These are phyloP conservation scores for Esox lucius DNA, from an alignment of 2,797 vertebrate genomes.

Conservation along the genomic window DNA sequence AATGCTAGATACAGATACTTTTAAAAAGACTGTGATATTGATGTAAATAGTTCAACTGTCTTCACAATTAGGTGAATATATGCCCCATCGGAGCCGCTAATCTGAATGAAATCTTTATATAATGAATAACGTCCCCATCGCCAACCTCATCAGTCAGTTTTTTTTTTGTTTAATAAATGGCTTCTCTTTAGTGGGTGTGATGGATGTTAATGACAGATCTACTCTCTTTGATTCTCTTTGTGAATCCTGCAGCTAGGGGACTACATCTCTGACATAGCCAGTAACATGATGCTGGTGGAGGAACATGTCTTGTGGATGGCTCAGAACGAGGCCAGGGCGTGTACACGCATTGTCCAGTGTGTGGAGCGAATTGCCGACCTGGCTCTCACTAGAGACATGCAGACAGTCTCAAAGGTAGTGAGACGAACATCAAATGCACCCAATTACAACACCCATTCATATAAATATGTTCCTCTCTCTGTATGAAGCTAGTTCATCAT, in stretches of 20 bases:
- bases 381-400: constrained; percentile 72
- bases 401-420: constrained; percentile 83
- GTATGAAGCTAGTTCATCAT: neutral
- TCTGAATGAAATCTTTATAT: constrained; percentile 77
- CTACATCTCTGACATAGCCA: constrained; percentile 84
- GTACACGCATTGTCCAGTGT: constrained; percentile 86
- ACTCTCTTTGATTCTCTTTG: constrained; percentile 24
- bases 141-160: constrained; percentile 51
- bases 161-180: constrained; percentile 61
- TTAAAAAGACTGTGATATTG: constrained; percentile 63
- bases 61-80: constrained; percentile 63
- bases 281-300: constrained; percentile 89
- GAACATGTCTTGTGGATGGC: constrained; percentile 91
- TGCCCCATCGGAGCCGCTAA: constrained; percentile 57
- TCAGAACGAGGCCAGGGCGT: constrained; percentile 86
- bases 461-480: too few relatives aligned
- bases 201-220: constrained; percentile 48
- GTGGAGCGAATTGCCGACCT: constrained; percentile 84
- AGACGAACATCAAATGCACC: neutral
- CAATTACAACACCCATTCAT: neutral
- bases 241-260: constrained; percentile 73
- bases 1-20: constrained; percentile 36
- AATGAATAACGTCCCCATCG: constrained; percentile 68
- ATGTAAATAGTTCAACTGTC: constrained; percentile 65
- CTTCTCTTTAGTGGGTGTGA: constrained; percentile 56